Base-by-base conservation (phyloP, 2,113 vertebrate genomes). In the Callithrix jacchus region DNA sequence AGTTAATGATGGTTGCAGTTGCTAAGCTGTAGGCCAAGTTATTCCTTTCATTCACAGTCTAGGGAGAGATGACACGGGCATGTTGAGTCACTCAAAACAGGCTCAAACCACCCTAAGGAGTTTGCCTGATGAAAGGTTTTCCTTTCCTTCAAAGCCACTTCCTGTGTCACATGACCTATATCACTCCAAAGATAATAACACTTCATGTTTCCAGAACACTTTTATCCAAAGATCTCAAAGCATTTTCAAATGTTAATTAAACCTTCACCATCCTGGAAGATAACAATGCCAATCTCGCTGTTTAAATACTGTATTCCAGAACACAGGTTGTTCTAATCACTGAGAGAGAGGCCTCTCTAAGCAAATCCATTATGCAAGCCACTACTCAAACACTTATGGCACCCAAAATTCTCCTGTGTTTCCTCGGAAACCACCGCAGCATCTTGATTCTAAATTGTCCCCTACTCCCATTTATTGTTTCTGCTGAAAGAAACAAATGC, bases 181-280 rank as follows among this genome's bases (percentile, higher is more conserved):
- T 98, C 97, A 95, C 95, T 95, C 87, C 71, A 82, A 92, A 97
- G 96, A 98, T 98, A 98, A 98, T 98, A 97, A 97, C 96, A 97
- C 94, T 97, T 96, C 95, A 96, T 93, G 94, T 89, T 97, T 94
- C 89, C 96, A 96, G 95, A 96, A 92, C 85, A 95, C 93, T 97
- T 98, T 97, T 97, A 97, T 98, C 98, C 96, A 97, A 97, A 96
- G 95, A 98, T 97, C 96, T 98, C 97, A 97, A 97, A 98, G 97
- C 92, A 95, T 98, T 97, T 97, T 96, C 93, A 96, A 96, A 97
- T 95, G 97, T 96, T 98, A 98, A 98, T 98, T 97, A 98, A 93
- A 87, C 85, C 97, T 93, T 97, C 84, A 32, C 83, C 81, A 82
- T 94, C 87, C 94, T 95, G 79, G 90, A 88, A 97, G 95, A 95